phyloP scores from a whole-genome alignment of 2,797 vertebrate species.

The Eurystomus glaucurus region DNA sequence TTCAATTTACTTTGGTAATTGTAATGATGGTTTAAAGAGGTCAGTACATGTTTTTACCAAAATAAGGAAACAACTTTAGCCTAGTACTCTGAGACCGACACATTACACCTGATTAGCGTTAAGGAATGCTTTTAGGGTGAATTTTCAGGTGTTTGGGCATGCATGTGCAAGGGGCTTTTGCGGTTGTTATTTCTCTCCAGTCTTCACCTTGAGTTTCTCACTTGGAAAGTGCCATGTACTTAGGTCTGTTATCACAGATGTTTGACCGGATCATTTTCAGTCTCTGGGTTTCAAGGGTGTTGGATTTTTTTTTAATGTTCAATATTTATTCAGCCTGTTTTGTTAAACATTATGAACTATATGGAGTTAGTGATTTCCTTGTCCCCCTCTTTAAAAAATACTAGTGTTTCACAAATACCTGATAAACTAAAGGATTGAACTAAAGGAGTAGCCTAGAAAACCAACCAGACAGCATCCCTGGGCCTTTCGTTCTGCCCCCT shows the following conservation, averaged over 20 bases:
- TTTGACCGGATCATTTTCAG: constrained; percentile 65
- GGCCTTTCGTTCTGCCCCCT: not conserved
- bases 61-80: not conserved
- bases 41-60: not conserved
- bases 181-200: not conserved
- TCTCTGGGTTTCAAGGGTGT: not conserved
- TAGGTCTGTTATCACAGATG: constrained; percentile 78
- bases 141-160: not conserved
- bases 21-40: not conserved
- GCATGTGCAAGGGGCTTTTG: not conserved
- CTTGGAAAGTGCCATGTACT: not conserved
- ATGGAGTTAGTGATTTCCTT: not conserved
- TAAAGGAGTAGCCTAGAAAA: not conserved
- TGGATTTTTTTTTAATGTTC: constrained; percentile 37
- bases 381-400: not conserved
- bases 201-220: not conserved
- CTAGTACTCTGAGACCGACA: not conserved
- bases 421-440: not conserved
- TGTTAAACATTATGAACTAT: constrained; percentile 32
- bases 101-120: not conserved
- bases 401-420: not conserved
- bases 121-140: not conserved
- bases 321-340: constrained; percentile 75
- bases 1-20: not conserved
- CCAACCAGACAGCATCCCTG: not conserved